These are phyloP conservation scores for Brachyhypopomus occidentalis DNA, from an alignment of 2,113 vertebrate species.

Conservation along the genomic window DNA sequence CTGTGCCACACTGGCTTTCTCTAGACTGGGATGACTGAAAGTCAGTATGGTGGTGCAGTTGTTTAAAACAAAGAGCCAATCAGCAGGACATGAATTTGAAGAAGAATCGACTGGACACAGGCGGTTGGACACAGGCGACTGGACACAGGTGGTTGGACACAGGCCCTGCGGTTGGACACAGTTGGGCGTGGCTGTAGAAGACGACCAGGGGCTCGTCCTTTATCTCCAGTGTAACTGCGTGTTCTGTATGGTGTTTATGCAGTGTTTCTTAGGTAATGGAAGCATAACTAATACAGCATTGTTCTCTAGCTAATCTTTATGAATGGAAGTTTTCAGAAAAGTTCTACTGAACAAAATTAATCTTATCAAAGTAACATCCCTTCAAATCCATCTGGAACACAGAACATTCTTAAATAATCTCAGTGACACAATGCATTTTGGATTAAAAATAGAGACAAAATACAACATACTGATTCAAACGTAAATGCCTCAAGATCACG, in stretches of 20 bases:
- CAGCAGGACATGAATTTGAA: neutral
- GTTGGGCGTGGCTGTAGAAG: neutral
- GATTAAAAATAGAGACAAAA: neutral
- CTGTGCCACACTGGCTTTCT: neutral
- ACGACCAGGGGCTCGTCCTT: neutral
- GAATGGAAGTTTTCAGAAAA: neutral
- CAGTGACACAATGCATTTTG: neutral
- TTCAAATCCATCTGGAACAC: neutral
- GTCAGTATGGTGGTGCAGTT: neutral
- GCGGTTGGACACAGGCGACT: too few relatives aligned
- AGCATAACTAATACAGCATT: neutral
- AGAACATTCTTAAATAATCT: neutral
- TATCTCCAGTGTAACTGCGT: neutral
- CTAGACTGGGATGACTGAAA: neutral
- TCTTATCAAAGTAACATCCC: neutral
- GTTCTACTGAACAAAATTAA: neutral
- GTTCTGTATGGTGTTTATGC: too few relatives aligned
- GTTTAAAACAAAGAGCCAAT: neutral
- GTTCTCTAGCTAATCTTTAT: neutral
- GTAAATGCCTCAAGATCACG: neutral
- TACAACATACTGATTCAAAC: neutral
- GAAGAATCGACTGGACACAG: neutral
- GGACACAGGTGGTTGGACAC: neutral
- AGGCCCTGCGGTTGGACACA: too few relatives aligned
- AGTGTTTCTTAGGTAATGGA: neutral